These are phyloP conservation scores for Vidua macroura DNA, from an alignment of 2,113 vertebrate species.

Conservation along the genomic window DNA sequence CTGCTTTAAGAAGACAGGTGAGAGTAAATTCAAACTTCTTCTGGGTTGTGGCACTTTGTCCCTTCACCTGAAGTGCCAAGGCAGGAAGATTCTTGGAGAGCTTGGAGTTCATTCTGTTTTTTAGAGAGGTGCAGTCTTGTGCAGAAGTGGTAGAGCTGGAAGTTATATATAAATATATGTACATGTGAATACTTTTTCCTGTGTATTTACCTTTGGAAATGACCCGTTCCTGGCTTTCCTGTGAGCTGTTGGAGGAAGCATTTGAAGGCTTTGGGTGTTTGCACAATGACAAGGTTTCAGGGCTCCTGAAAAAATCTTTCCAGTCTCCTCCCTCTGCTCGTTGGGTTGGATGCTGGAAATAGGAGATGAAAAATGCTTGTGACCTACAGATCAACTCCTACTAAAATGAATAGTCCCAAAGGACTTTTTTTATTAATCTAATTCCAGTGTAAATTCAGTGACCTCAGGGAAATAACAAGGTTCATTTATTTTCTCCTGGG, in stretches of 20 bases:
- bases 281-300: not conserved
- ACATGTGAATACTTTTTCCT: not conserved
- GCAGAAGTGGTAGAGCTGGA: not conserved
- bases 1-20: not conserved
- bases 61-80: not conserved
- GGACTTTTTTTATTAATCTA: not conserved
- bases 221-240: not conserved
- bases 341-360: not conserved
- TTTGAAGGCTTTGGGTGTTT: not conserved
- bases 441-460: not conserved
- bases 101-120: accelerated
- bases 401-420: not conserved
- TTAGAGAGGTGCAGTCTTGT: not conserved
- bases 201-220: not conserved
- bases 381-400: not conserved
- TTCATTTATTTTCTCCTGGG: not conserved
- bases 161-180: not conserved
- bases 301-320: not conserved
- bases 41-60: not conserved
- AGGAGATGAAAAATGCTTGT: not conserved
- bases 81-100: not conserved
- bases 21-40: accelerated
- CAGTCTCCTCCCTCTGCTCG: not conserved
- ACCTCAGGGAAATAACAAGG: not conserved
- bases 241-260: not conserved